Evolutionary conservation across 2,888 invertebrate species (phyloP).

Genomic region (Heteromyza rotundicornis): DNA sequence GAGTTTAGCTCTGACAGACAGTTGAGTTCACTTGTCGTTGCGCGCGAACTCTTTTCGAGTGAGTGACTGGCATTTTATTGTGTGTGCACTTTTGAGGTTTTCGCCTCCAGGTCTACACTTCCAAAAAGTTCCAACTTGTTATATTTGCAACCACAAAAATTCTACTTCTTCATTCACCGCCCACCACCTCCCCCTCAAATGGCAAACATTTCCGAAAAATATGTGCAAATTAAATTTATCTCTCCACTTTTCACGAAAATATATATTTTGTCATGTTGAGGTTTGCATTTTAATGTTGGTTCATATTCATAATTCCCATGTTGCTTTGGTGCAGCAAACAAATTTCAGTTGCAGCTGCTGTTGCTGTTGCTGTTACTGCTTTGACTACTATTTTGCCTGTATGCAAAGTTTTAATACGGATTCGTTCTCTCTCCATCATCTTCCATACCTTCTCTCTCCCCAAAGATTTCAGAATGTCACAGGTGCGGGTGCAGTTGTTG

Average conservation of each 20-base stretch:
- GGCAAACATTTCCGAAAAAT: neutral
- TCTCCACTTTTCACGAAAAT: neutral
- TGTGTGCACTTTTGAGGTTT: neutral
- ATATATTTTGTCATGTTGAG: neutral
- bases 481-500: neutral
- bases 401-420: no score
- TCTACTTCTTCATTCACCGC: no score
- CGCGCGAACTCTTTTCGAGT: neutral
- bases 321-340: constrained; percentile 5
- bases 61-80: neutral
- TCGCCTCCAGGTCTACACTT: neutral
- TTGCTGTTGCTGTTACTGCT: neutral
- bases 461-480: no score
- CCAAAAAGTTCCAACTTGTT: neutral
- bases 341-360: neutral
- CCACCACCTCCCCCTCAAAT: no score
- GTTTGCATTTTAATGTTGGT: neutral
- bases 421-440: no score
- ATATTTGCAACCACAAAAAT: no score
- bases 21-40: no score
- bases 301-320: neutral
- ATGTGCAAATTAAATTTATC: constrained; percentile 12
- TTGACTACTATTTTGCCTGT: no score
- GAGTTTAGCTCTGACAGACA: no score
- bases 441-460: no score